These are phyloP conservation scores for Chelmon rostratus DNA, from an alignment of 2,797 vertebrate species.

Conservation along the genomic window DNA sequence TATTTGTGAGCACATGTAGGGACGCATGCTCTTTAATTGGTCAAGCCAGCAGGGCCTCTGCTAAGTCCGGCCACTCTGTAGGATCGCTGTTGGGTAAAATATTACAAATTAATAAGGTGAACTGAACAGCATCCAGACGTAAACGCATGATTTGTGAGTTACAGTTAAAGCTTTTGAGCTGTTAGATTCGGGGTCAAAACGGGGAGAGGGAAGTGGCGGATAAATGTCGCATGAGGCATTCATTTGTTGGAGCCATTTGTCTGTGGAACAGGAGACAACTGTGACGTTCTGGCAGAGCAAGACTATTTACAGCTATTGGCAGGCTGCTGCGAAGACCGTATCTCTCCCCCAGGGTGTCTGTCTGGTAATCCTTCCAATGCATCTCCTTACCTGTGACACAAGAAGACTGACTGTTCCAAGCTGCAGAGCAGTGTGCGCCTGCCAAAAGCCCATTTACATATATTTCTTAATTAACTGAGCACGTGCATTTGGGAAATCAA, in stretches of 20 bases:
- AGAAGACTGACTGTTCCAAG: constrained; percentile 56
- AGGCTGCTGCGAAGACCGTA: constrained; percentile 59
- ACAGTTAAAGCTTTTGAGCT: constrained; percentile 22
- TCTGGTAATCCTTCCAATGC: constrained; percentile 74
- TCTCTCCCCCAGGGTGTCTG: constrained; percentile 57
- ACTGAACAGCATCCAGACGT: neutral
- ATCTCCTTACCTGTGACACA: constrained; percentile 77
- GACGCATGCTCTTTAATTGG: too few species aligned
- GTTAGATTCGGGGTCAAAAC: constrained; percentile 28
- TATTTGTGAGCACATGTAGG: neutral
- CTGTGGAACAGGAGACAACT: constrained; percentile 73
- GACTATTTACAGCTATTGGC: constrained; percentile 79
- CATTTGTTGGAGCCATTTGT: constrained; percentile 73
- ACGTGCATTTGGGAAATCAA: constrained; percentile 38
- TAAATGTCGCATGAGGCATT: constrained; percentile 65
- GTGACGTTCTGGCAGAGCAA: constrained; percentile 75
- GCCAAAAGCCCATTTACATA: constrained; percentile 70
- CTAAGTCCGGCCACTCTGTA: neutral
- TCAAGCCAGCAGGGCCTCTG: neutral
- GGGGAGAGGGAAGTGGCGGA: constrained; percentile 13
- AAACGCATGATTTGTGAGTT: constrained; percentile 36
- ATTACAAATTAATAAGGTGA: neutral
- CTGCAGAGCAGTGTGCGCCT: constrained; percentile 31
- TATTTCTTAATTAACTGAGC: constrained; percentile 61
- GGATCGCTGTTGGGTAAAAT: neutral